phyloP scores from a whole-genome alignment of 1,140 invertebrate species.

The Leptopilina boulardi region DNA sequence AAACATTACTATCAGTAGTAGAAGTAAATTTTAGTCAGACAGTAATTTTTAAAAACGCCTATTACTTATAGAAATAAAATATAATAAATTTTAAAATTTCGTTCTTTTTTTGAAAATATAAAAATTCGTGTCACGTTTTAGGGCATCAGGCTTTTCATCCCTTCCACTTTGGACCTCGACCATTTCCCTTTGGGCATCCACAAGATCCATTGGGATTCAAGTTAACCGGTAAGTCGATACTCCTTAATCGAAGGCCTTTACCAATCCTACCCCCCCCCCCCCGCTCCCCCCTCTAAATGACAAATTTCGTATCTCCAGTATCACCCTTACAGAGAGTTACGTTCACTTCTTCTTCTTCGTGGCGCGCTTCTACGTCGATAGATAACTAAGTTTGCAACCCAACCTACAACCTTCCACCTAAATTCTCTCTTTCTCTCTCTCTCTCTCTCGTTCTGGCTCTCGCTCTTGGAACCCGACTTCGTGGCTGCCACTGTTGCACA shows the following conservation, averaged over 20 bases:
- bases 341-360: slow-evolving; percentile 42
- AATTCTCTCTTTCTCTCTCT: slow-evolving; percentile 47
- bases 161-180: slow-evolving; percentile 88
- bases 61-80: no score
- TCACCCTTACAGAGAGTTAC: not conserved
- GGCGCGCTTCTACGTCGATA: slow-evolving; percentile 54
- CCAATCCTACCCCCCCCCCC: no score
- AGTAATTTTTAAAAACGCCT: no score
- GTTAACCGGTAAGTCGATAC: slow-evolving; percentile 83
- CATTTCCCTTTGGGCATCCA: slow-evolving; percentile 87
- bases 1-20: no score
- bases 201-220: slow-evolving; percentile 89
- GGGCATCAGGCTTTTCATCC: slow-evolving; percentile 90
- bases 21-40: no score
- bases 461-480: no score
- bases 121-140: slow-evolving; percentile 69
- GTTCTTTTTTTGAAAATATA: slow-evolving; percentile 41
- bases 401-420: slow-evolving; percentile 44
- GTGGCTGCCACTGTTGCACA: slow-evolving; percentile 57
- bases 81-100: no score
- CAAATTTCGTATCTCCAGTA: slow-evolving; percentile 29
- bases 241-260: slow-evolving; percentile 50
- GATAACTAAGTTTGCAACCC: slow-evolving; percentile 72
- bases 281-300: no score
- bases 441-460: no score